phyloP scores from a whole-genome alignment of 2,113 vertebrate species.

The Benitochromis conjunctus region DNA sequence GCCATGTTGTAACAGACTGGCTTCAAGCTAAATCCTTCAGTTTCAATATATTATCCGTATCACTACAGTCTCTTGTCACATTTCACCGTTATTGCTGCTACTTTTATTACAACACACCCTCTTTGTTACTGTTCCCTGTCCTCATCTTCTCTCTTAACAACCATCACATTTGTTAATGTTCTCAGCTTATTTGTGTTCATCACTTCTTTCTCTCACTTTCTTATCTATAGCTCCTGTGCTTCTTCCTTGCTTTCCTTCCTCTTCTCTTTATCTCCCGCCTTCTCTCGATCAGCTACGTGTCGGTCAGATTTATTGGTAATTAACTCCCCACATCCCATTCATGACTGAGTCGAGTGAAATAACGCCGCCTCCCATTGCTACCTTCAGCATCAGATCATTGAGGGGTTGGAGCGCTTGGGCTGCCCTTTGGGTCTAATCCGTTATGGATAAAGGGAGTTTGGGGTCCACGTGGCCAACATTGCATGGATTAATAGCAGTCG shows the following conservation, averaged over 20 bases:
- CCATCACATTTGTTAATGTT: not conserved
- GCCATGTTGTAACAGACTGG: not conserved
- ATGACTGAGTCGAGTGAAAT: slow-evolving; percentile 47
- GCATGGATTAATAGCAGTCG: not conserved
- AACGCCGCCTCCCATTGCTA: slow-evolving; percentile 20
- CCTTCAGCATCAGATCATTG: slow-evolving; percentile 36
- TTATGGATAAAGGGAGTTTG: slow-evolving; percentile 51
- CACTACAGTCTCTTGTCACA: not conserved
- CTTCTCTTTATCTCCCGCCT: not conserved
- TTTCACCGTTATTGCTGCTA: not conserved
- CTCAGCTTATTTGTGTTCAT: not conserved
- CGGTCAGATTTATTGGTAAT: slow-evolving; percentile 56
- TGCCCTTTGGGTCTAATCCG: slow-evolving; percentile 51
- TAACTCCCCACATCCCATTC: slow-evolving; percentile 22
- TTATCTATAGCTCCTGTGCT: not conserved
- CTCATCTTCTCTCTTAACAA: not conserved
- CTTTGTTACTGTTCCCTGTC: not conserved
- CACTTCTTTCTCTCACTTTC: not conserved
- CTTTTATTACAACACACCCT: not conserved
- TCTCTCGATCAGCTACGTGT: not conserved
- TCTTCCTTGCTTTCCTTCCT: not conserved
- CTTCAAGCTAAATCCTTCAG: slow-evolving; percentile 10
- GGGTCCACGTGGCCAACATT: not conserved
- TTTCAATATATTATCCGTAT: slow-evolving; percentile 4
- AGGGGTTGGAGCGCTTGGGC: slow-evolving; percentile 23